Evolutionary conservation across 2,113 vertebrate species (phyloP).

Genomic region (Aplodontia rufa): DNA sequence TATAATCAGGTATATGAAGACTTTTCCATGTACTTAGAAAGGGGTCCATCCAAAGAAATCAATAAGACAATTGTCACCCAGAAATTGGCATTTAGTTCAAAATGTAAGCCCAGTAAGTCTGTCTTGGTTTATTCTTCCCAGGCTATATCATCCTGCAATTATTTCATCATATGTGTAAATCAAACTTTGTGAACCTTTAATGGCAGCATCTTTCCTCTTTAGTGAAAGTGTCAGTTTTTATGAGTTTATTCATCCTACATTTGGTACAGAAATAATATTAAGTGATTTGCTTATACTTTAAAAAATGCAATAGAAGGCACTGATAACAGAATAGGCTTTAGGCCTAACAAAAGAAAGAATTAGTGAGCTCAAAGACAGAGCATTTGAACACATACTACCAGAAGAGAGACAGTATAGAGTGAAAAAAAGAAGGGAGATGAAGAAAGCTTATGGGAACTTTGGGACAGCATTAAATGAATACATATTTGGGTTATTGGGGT

Average conservation of each 20-base stretch:
- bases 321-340: background rate
- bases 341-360: background rate
- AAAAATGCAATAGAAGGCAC: background rate
- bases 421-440: background rate
- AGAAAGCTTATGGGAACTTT: background rate
- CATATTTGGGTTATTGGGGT: background rate
- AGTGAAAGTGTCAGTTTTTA: background rate
- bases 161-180: background rate
- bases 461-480: background rate
- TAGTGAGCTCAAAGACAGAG: background rate
- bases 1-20: background rate
- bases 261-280: constrained; percentile 7
- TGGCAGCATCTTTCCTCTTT: background rate
- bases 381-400: background rate
- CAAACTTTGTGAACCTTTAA: background rate
- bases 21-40: background rate
- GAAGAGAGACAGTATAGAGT: no score
- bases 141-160: background rate
- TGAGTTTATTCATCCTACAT: background rate
- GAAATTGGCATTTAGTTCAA: background rate
- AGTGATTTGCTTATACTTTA: background rate
- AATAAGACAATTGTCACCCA: background rate
- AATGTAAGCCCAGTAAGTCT: background rate
- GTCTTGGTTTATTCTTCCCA: background rate
- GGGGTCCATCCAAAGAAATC: background rate